Evolutionary conservation across 2,888 invertebrate genomes (phyloP).

Genomic region (Catocala nupta): DNA sequence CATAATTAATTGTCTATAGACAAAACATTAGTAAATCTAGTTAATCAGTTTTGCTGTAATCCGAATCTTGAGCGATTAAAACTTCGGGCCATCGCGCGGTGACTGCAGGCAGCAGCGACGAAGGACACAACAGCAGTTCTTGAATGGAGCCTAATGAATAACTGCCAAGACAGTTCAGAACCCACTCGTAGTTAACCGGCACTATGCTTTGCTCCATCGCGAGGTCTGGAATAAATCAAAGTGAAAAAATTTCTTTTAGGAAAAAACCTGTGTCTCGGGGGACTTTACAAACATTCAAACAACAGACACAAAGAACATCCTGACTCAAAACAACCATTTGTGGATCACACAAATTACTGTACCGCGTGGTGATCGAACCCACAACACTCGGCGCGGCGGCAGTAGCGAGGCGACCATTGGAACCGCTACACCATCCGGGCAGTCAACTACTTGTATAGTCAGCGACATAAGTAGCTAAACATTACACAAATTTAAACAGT

Average conservation of each 20-base stretch:
- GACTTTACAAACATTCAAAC: too few species aligned
- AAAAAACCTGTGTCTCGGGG: neutral
- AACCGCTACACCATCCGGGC: neutral
- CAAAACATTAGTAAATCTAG: neutral
- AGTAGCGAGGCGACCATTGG: neutral
- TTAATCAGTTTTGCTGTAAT: slow-evolving; percentile 32
- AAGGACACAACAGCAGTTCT: slow-evolving; percentile 73
- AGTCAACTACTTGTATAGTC: too few species aligned
- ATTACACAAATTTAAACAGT: too few species aligned
- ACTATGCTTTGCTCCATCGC: slow-evolving; percentile 74
- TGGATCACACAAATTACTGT: too few species aligned
- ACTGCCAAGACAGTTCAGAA: slow-evolving; percentile 78
- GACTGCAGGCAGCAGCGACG: slow-evolving; percentile 60
- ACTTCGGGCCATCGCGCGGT: slow-evolving; percentile 67
- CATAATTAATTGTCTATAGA: too few species aligned
- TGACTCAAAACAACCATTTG: too few species aligned
- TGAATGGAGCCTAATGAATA: slow-evolving; percentile 69
- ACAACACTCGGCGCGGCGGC: too few species aligned
- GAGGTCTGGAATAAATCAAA: slow-evolving; percentile 66
- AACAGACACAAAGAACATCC: too few species aligned
- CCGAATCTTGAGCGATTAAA: slow-evolving; percentile 61
- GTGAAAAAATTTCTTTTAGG: neutral
- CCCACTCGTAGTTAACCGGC: slow-evolving; percentile 83
- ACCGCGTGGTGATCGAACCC: too few species aligned
- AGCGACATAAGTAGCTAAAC: too few species aligned